Evolutionary conservation across 2,888 invertebrate species (phyloP), one percentile per base, ranked within the genome.

Genomic region (Mystacides longicornis): DNA sequence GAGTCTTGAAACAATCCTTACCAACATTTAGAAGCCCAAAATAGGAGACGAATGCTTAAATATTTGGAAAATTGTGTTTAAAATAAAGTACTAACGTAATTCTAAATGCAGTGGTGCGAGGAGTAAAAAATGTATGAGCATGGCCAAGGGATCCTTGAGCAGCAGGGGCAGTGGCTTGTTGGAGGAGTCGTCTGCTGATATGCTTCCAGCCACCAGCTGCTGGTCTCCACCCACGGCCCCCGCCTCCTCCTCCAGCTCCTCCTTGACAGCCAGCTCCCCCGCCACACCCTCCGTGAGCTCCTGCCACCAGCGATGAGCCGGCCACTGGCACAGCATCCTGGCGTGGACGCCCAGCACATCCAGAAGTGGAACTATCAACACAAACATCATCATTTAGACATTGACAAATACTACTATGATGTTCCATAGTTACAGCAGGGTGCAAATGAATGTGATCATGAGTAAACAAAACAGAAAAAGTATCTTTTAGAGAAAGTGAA

Each of bases 291-390:
- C 3, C 62, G 58, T 64, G 64, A 43, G 68, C 59, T 47, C 68
- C 65, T 33, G 65, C 61, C 59, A 59, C 66, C 64, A 71, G 68
- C 80, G 3, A 76, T 75, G 33, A 75, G 75, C 74, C 1, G 53
- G 48, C 59, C 57, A 57, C 47, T 61, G 61, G 3, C 57, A 57
- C 55, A 91, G 76, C 49, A 89, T 82, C 59, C 89, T 84, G 27
- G 89, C 86, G 73, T 94, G 93, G 63, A 89, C 86, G 47, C 91
- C 89, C 63, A 94, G 76, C 21, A 95, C 92, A 66, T 93, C 91
- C 60, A 95, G 75, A 60, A 96, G 77, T 11, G 94, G 93, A 64
- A 93, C 94, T 90, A 76, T 2, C 74, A n/a, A n/a, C n/a, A n/a
- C n/a, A n/a, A n/a, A n/a, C n/a, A n/a, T n/a, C n/a, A n/a, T n/a